Base-by-base conservation (phyloP, 1,140 invertebrate species). In the Oryctes rhinoceros region DNA sequence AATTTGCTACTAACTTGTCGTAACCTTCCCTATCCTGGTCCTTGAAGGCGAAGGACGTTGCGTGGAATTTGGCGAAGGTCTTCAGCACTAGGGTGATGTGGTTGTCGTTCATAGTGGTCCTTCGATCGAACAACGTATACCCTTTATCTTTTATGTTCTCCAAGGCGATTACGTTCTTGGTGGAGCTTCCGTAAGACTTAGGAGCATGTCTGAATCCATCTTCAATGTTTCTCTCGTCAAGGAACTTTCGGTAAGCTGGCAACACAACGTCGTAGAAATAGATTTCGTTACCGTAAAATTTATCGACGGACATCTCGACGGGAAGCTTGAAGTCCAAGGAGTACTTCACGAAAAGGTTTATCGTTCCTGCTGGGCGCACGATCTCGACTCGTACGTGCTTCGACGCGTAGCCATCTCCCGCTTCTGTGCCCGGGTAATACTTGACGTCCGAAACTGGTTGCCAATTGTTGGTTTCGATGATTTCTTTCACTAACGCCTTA, bases 111-210 rank as follows among this genome's bases (percentile, higher is more conserved):
- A 76, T 76, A 48, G 20, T 24, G 1, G 10, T 76, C n/a, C 47
- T 44, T n/a, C 20, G n/a, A 15, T 76, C 44, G 10, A 24, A 48
- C 49, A 48, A n/a, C 1, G 9, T 4, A 10, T n/a, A 76, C 1
- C 75, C 75, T n/a, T 15, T 24, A n/a, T 5, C 15, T 76, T 48
- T 44, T n/a, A 76, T 24, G 18, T 76, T 76, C 39, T 76, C 75
- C 39, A 76, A 74, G 39, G 91, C 83, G 10, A 91, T 88, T 20
- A 89, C 85, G 37, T 87, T 84, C 59, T 88, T 86, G 10, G 35
- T 81, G 4, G 67, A 76, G 18, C 81, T 86, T 18, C 83, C 86
- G 13, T 88, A 89, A 79, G 88, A 90, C 76, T 86, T 87, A 1
- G 86, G 79, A 11, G 82, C 82, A n/a, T 84, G 82, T 13, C 81